A percentile compares a stretch with the other conserved stretches of the same genome.
These are phyloP conservation scores for Sarotherodon lohbergeri DNA, from an alignment of 2,113 vertebrate genomes.

Conservation along the genomic window DNA sequence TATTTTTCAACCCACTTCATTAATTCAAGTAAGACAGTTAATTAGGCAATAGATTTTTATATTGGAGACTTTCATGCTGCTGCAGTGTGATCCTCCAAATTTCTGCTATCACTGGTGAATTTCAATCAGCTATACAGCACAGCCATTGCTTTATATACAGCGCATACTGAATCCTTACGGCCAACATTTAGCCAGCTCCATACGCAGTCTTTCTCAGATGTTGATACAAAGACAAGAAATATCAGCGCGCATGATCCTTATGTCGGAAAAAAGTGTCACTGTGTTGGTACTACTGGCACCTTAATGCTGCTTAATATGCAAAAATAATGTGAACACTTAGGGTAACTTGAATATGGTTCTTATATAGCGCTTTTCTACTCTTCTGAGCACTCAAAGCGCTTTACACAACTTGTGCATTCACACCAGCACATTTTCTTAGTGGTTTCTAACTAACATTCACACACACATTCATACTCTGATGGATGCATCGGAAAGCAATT, in stretches of 20 bases:
- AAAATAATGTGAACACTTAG: background rate
- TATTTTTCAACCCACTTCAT: slow-evolving; percentile 45
- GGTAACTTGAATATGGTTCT: background rate
- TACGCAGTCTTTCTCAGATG: background rate
- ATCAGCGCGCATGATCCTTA: background rate
- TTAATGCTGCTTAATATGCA: background rate
- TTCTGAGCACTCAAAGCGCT: too few relatives aligned
- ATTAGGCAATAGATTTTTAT: slow-evolving; percentile 59
- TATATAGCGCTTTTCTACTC: too few relatives aligned
- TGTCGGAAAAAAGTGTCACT: background rate
- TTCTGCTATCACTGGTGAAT: slow-evolving; percentile 50
- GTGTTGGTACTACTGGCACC: background rate
- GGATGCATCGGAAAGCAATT: too few relatives aligned
- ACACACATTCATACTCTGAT: too few relatives aligned
- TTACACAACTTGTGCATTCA: too few relatives aligned
- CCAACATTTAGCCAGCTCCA: background rate
- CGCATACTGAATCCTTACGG: background rate
- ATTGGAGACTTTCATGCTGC: slow-evolving; percentile 41
- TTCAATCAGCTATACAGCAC: slow-evolving; percentile 39
- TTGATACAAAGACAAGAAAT: background rate
- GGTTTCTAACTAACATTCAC: too few relatives aligned
- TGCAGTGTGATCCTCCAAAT: slow-evolving; percentile 39
- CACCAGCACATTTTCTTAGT: too few relatives aligned
- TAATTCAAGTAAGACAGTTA: slow-evolving; percentile 52
- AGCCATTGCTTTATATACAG: background rate